Conservation (phyloP, 1,140 invertebrate species). For the Rhopalosiphum maidis region DNA sequence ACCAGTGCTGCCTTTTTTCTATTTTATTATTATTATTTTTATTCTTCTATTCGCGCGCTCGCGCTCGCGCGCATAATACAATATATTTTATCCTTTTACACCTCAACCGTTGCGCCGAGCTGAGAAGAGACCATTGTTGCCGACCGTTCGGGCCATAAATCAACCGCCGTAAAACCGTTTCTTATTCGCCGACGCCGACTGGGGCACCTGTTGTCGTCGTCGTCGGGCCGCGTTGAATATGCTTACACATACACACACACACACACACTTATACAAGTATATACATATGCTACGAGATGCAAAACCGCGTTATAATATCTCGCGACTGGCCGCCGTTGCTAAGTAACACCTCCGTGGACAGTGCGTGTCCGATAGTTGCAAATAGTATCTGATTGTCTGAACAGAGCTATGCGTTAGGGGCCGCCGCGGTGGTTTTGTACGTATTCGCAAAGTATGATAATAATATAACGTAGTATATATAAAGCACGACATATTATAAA, state of each 20-base stretch:
- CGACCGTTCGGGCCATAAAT: neutral
- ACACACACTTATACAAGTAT: neutral
- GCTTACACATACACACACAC: neutral
- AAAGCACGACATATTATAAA: neutral
- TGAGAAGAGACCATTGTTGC: constrained; percentile 33
- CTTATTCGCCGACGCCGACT: constrained; percentile 30
- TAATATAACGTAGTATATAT: neutral
- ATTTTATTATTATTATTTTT: neutral
- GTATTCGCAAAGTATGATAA: neutral
- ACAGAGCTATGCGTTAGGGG: neutral
- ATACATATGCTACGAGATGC: neutral
- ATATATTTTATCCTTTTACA: constrained; percentile 32
- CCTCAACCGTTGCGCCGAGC: neutral
- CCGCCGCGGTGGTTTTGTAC: neutral
- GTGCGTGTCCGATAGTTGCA: neutral
- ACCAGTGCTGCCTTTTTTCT: neutral
- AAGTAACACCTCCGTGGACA: neutral
- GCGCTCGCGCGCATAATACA: neutral
- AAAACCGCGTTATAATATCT: constrained; percentile 10
- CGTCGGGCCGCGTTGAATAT: constrained; percentile 15
- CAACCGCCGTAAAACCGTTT: constrained; percentile 33
- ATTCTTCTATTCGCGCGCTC: neutral
- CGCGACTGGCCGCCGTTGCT: neutral
- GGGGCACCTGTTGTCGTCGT: constrained; percentile 3
- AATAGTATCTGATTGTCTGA: neutral